A percentile compares a stretch with the other conserved stretches of the same genome.
phyloP scores from a whole-genome alignment of 2,113 vertebrate species.

The Pycnonotus jocosus region DNA sequence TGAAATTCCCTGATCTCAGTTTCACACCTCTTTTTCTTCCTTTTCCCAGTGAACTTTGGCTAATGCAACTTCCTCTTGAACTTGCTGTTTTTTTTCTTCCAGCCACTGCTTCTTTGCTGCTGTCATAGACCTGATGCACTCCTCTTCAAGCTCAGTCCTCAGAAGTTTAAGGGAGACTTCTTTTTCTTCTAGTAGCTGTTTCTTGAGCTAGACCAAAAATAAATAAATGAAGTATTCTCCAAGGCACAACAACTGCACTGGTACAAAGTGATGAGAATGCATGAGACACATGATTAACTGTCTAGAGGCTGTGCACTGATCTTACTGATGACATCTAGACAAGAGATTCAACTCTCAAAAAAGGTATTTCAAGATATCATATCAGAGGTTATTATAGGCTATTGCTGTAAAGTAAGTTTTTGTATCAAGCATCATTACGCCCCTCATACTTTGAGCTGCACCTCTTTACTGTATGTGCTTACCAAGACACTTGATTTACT shows the following conservation, averaged over 20 bases:
- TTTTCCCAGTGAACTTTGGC: conserved; percentile 72
- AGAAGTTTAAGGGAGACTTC: conserved; percentile 67
- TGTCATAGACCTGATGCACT: conserved; percentile 62
- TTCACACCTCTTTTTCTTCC: conserved; percentile 74
- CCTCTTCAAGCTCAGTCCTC: conserved; percentile 74
- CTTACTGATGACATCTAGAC: not conserved
- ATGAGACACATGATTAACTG: accelerated
- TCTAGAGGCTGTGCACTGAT: not conserved
- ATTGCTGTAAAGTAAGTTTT: not conserved
- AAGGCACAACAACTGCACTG: not conserved
- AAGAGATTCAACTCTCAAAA: not conserved
- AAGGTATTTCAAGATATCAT: not conserved
- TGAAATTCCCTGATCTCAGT: not conserved
- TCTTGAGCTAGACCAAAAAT: conserved; percentile 65
- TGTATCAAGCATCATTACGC: not conserved
- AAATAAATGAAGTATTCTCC: not conserved
- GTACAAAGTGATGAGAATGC: not conserved
- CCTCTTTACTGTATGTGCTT: not conserved
- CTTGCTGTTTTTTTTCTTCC: conserved; percentile 72
- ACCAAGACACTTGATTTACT: not conserved
- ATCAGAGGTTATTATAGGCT: not conserved
- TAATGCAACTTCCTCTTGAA: conserved; percentile 66
- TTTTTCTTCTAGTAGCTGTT: conserved; percentile 67
- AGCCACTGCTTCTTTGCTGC: conserved; percentile 75
- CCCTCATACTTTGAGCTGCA: not conserved